Conservation (phyloP, 2,888 invertebrate species). For the Diadegma fenestrale region DNA sequence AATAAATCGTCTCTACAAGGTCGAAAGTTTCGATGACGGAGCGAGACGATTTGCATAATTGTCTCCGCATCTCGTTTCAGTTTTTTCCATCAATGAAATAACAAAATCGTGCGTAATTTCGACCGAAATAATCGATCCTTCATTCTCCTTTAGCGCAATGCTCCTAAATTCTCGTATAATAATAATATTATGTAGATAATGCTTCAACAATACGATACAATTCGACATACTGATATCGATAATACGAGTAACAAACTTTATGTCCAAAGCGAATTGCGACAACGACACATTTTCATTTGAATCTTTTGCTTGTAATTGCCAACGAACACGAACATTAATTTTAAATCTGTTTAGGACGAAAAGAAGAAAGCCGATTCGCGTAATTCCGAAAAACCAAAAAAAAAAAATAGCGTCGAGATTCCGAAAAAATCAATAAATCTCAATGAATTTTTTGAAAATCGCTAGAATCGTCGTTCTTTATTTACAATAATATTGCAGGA, state of each 20-base stretch:
- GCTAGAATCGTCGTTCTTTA: neutral
- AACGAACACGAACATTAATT: neutral
- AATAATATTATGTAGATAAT: slow-evolving; percentile 56
- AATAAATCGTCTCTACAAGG: neutral
- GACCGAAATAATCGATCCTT: slow-evolving; percentile 24
- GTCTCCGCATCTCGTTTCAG: slow-evolving; percentile 51
- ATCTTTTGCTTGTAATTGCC: neutral
- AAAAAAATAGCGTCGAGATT: neutral
- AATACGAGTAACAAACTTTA: slow-evolving; percentile 66
- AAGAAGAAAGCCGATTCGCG: neutral
- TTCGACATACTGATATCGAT: slow-evolving; percentile 64
- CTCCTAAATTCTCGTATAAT: slow-evolving; percentile 28
- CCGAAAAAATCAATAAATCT: neutral
- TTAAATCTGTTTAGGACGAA: neutral
- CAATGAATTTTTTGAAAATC: neutral
- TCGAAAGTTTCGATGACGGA: neutral
- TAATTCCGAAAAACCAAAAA: neutral
- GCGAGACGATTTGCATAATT: slow-evolving; percentile 62
- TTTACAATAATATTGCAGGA: slow-evolving; percentile 38
- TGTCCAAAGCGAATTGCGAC: slow-evolving; percentile 57
- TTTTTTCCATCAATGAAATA: slow-evolving; percentile 17
- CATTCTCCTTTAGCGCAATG: neutral
- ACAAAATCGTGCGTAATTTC: slow-evolving; percentile 45
- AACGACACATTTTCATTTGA: slow-evolving; percentile 50
- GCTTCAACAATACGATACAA: slow-evolving; percentile 63